Conservation (phyloP, 1,140 invertebrate species). For the Hylaeus anthracinus region DNA sequence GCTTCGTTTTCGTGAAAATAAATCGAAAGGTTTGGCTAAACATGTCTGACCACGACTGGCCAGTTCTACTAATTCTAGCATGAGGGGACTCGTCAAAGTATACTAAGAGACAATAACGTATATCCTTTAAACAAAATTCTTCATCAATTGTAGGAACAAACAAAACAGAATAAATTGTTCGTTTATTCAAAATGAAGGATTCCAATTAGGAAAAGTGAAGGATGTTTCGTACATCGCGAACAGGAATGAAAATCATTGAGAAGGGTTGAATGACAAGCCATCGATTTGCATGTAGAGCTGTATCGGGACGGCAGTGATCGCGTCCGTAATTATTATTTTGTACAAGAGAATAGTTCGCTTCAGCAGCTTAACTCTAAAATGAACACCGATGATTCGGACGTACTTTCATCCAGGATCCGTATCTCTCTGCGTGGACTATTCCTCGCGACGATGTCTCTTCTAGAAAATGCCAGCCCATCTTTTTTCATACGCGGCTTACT, state of each 20-base stretch:
- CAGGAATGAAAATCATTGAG: not conserved
- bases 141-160: no score
- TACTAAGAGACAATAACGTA: no score
- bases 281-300: not conserved
- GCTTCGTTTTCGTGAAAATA: no score
- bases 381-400: slow-evolving; percentile 21
- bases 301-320: slow-evolving; percentile 6
- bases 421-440: not conserved
- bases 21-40: no score
- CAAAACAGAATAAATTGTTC: no score
- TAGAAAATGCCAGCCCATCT: slow-evolving; percentile 57
- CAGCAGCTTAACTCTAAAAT: slow-evolving; percentile 20
- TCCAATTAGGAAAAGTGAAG: no score
- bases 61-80: no score
- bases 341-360: slow-evolving; percentile 33
- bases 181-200: no score
- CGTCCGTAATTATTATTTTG: slow-evolving; percentile 37
- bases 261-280: not conserved
- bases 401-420: slow-evolving; percentile 1
- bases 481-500: slow-evolving; percentile 36
- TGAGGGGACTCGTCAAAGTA: no score
- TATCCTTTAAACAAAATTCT: no score
- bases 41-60: no score
- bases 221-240: not conserved
- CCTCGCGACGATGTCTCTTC: slow-evolving; percentile 21